Conservation (phyloP, 2,113 vertebrate genomes). For the Nesogale talazaci region DNA sequence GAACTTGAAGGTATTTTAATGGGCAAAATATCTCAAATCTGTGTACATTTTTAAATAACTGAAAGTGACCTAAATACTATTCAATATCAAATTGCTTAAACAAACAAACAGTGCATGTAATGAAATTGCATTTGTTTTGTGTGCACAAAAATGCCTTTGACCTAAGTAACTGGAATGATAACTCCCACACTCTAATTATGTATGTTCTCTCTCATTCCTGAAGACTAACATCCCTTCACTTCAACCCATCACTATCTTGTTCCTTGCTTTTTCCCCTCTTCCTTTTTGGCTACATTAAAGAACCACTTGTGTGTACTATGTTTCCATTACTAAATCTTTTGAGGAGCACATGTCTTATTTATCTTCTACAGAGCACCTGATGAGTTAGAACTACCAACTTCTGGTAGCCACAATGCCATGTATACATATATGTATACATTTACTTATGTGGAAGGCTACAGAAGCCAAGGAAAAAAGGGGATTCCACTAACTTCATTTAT, state of each 20-base stretch:
- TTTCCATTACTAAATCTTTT: too few relatives aligned
- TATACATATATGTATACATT: too few relatives aligned
- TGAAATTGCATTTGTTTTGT: neutral
- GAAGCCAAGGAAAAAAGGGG: too few relatives aligned
- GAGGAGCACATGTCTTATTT: too few relatives aligned
- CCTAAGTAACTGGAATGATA: neutral
- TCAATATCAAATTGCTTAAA: neutral
- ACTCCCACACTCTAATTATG: neutral
- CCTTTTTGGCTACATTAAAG: neutral
- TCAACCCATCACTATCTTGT: neutral
- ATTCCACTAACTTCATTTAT: too few relatives aligned
- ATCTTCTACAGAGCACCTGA: too few relatives aligned
- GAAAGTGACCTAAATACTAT: neutral
- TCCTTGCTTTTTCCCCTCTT: neutral
- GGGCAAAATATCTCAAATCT: neutral
- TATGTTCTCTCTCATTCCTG: neutral
- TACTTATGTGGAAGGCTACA: too few relatives aligned
- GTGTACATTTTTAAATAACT: neutral
- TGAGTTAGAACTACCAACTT: too few relatives aligned
- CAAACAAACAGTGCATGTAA: neutral
- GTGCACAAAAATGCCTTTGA: neutral
- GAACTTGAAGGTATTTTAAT: neutral
- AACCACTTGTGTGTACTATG: too few relatives aligned
- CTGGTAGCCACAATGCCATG: too few relatives aligned
- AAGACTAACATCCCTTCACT: rapidly evolving